Conservation (phyloP, 2,888 invertebrate species). For the Malthinus seriepunctatus region DNA sequence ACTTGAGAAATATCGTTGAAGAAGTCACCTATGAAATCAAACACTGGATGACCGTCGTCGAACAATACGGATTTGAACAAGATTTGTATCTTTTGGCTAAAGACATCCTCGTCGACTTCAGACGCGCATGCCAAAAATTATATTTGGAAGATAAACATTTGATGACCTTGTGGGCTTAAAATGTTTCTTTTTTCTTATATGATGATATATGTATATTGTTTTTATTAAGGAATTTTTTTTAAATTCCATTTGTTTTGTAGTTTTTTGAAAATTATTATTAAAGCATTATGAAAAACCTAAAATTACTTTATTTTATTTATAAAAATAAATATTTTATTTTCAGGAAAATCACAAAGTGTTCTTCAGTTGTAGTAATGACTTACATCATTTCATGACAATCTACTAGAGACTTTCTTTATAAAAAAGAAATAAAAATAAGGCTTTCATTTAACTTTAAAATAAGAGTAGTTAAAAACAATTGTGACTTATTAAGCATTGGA, state of each 20-base stretch:
- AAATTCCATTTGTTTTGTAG: neutral
- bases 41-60: neutral
- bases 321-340: no score
- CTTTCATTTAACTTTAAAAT: no score
- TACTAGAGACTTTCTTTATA: no score
- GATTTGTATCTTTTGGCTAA: constrained; percentile 2
- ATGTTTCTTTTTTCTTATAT: no score
- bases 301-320: no score
- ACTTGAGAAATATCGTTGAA: neutral
- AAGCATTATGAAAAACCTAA: neutral
- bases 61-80: neutral
- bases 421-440: no score
- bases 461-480: no score
- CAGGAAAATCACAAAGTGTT: no score
- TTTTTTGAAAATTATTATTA: neutral
- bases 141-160: neutral
- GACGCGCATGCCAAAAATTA: neutral
- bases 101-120: neutral
- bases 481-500: no score
- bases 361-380: no score
- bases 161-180: neutral
- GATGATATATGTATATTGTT: no score
- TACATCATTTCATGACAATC: no score
- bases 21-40: neutral
- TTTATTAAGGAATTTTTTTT: neutral